phyloP scores from a whole-genome alignment of 1,140 invertebrate genomes.

The Camponotus floridanus region DNA sequence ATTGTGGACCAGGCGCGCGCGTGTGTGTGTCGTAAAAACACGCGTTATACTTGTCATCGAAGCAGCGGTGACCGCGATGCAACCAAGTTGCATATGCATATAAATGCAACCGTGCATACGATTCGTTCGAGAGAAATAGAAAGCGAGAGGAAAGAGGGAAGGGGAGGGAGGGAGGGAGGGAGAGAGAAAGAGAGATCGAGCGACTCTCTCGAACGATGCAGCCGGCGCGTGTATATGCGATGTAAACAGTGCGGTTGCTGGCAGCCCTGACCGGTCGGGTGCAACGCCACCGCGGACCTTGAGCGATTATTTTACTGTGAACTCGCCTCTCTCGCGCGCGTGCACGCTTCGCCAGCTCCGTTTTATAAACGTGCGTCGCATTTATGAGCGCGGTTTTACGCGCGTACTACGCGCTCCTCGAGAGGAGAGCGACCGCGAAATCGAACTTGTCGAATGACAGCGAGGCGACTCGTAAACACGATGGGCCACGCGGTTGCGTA shows the following conservation, averaged over 20 bases:
- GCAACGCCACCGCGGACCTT: conserved; percentile 85
- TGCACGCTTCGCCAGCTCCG: conserved; percentile 47
- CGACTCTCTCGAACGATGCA: conserved; percentile 55
- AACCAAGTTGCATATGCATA: conserved; percentile 49
- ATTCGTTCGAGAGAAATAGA: conserved; percentile 43
- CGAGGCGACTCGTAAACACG: neutral
- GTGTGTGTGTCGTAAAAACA: conserved; percentile 27
- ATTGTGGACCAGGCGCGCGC: neutral
- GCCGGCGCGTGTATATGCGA: conserved; percentile 70
- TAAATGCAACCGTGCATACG: conserved; percentile 34
- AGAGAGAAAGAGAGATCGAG: neutral
- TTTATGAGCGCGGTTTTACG: conserved; percentile 52
- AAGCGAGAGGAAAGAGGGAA: conserved; percentile 18
- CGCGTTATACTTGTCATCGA: conserved; percentile 55
- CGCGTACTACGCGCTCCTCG: neutral
- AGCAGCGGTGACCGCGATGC: conserved; percentile 34
- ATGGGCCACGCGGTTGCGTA: neutral
- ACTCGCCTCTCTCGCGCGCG: conserved; percentile 60
- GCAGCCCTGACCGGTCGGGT: conserved; percentile 81
- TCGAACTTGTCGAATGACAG: neutral
- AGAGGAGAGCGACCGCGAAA: neutral
- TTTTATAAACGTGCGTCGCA: conserved; percentile 61
- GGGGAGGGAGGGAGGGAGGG: conserved; percentile 16
- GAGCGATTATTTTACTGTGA: conserved; percentile 85
- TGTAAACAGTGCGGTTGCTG: conserved; percentile 82